phyloP scores from a whole-genome alignment of 2,888 invertebrate species.

The Opisthograptis luteolata region DNA sequence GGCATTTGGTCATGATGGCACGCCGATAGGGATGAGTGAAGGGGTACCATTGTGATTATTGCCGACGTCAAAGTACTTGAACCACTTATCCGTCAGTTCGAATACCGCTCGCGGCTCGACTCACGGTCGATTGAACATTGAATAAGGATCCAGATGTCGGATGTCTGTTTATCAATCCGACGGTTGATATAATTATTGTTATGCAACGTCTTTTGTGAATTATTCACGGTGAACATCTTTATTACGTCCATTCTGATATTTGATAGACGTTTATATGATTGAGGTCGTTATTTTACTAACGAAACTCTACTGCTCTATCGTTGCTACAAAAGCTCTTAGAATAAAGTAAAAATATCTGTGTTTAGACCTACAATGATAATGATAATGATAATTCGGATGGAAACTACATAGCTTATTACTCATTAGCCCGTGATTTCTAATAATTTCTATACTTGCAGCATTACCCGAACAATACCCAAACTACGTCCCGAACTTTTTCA shows the following conservation, averaged over 20 bases:
- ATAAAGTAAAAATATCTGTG: too few relatives aligned
- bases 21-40: constrained; percentile 1
- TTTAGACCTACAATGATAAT: too few relatives aligned
- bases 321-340: too few relatives aligned
- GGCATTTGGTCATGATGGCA: too few relatives aligned
- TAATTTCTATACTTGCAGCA: too few relatives aligned
- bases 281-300: constrained; percentile 5
- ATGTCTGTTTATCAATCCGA: constrained; percentile 44
- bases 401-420: too few relatives aligned
- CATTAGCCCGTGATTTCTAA: too few relatives aligned
- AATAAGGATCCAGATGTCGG: constrained; percentile 57
- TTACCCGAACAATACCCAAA: too few relatives aligned
- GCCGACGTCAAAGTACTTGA: constrained; percentile 60
- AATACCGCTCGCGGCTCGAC: constrained; percentile 65
- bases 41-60: constrained; percentile 53
- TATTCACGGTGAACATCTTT: constrained; percentile 20
- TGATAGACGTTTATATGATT: constrained; percentile 10
- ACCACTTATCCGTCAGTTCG: constrained; percentile 58
- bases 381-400: too few relatives aligned
- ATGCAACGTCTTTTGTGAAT: constrained; percentile 17
- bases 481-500: too few relatives aligned
- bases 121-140: constrained; percentile 69
- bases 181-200: constrained; percentile 26
- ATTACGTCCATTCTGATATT: constrained; percentile 2
- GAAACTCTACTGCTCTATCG: too few relatives aligned